A percentile compares a stretch with the other conserved stretches of the same genome.
Conservation (phyloP, 2,113 vertebrate genomes). For the Acinonyx jubatus region DNA sequence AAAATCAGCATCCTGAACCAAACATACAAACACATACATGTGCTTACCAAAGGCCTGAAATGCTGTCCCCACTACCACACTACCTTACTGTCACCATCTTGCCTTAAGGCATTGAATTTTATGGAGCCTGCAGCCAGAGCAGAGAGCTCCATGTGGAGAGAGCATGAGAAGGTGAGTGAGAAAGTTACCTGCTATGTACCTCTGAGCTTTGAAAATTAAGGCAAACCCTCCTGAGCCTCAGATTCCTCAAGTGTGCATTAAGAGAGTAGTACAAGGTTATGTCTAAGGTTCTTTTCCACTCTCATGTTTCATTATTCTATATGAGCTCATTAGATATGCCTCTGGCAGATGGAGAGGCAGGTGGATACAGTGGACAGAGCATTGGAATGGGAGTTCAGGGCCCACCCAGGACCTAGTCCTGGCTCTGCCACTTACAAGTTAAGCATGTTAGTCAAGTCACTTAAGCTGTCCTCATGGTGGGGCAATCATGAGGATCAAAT, state of each 20-base stretch:
- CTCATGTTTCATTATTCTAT: neutral
- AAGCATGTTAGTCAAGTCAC: neutral
- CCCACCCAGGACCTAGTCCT: neutral
- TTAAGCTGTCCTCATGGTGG: neutral
- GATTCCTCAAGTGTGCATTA: neutral
- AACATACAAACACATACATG: neutral
- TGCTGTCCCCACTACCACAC: neutral
- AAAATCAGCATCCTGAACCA: neutral
- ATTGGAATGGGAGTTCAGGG: neutral
- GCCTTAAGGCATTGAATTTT: neutral
- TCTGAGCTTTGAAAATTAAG: neutral
- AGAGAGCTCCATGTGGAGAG: neutral
- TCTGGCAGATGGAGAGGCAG: neutral
- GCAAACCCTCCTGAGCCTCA: neutral
- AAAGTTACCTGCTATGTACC: neutral
- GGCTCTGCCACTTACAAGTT: neutral
- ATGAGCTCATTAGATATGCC: neutral
- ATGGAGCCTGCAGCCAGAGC: neutral
- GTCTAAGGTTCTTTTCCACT: neutral
- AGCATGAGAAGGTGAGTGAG: neutral
- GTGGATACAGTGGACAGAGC: rapidly evolving
- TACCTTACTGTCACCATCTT: neutral
- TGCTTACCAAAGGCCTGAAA: neutral
- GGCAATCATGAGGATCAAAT: neutral
- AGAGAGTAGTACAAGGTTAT: neutral